A percentile compares a stretch with the other conserved stretches of the same genome.
Evolutionary conservation across 2,113 vertebrate species (phyloP).

Genomic region (Siniperca chuatsi): DNA sequence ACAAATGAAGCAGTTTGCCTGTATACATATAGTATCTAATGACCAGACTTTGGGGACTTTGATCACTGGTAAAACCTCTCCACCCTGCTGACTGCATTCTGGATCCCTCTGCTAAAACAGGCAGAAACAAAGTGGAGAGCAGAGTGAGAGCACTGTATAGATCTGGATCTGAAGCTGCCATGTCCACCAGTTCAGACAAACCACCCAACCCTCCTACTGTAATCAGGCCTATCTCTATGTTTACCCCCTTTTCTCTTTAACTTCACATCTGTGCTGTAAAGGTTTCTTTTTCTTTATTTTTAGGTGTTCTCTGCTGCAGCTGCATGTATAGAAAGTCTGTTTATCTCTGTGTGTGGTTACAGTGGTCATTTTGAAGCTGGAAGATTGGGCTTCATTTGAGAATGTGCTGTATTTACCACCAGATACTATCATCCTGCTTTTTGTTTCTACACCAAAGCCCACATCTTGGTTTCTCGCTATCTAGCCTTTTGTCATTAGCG

Average conservation of each 20-base stretch:
- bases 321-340: conserved; percentile 19
- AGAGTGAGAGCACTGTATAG: neutral
- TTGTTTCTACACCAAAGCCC: neutral
- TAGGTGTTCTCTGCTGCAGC: conserved; percentile 23
- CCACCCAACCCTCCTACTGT: conserved; percentile 42
- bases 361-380: conserved; percentile 41
- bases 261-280: conserved; percentile 50
- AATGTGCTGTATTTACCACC: conserved; percentile 2
- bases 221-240: conserved; percentile 52
- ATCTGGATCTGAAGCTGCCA: neutral
- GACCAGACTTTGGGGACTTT: too few species aligned
- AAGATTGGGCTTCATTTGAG: neutral
- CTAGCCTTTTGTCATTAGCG: conserved; percentile 8
- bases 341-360: conserved; percentile 16
- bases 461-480: neutral
- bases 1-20: neutral
- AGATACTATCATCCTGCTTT: neutral
- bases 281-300: neutral
- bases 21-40: neutral
- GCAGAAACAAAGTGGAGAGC: neutral
- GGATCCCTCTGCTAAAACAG: neutral
- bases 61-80: neutral
- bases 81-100: neutral
- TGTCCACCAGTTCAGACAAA: conserved; percentile 36
- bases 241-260: conserved; percentile 40